Evolutionary conservation across 2,113 vertebrate genomes (phyloP).

Genomic region (Bambusicola thoracicus): DNA sequence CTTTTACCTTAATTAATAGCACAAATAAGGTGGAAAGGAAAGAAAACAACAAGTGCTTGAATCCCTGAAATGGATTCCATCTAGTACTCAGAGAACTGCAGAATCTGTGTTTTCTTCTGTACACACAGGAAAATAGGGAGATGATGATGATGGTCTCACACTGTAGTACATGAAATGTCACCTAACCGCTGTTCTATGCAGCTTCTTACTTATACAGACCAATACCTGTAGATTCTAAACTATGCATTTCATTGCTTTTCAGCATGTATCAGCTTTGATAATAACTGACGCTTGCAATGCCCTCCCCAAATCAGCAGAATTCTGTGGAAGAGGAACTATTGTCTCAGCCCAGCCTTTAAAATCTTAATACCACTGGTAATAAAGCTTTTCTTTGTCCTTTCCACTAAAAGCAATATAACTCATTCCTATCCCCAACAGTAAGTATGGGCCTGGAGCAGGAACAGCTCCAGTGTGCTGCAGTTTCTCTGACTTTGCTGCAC

Average conservation of each 20-base stretch:
- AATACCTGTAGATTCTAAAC: neutral
- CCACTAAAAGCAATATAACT: neutral
- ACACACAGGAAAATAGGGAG: neutral
- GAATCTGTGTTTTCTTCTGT: neutral
- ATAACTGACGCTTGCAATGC: neutral
- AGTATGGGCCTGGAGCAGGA: neutral
- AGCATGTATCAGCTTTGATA: neutral
- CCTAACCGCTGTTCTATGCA: neutral
- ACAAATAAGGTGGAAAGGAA: neutral
- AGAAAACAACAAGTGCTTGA: neutral
- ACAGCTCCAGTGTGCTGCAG: neutral
- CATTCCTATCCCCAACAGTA: neutral
- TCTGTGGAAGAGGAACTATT: neutral
- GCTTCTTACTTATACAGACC: neutral
- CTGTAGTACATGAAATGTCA: neutral
- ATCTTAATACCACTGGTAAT: neutral
- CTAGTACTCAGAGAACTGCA: neutral
- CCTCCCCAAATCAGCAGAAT: neutral
- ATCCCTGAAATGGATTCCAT: neutral
- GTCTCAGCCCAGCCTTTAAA: neutral
- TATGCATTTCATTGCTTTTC: neutral
- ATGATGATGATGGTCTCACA: neutral
- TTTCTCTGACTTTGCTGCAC: neutral
- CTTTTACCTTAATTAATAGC: neutral
- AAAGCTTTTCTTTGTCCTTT: neutral